Conservation (phyloP, 2,888 invertebrate genomes). For the Muscina levida region DNA sequence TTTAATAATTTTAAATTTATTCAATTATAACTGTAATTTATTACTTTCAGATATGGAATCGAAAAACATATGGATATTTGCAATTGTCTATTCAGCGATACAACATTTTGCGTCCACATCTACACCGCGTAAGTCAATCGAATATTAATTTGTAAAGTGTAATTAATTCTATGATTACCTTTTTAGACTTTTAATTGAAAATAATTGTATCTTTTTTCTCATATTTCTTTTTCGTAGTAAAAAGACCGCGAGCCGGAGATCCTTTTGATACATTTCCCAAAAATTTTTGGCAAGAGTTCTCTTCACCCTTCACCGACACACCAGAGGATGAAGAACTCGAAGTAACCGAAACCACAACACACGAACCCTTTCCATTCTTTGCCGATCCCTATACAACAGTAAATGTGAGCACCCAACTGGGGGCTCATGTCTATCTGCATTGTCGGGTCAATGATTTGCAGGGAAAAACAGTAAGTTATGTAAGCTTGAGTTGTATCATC, state of each 20-base stretch:
- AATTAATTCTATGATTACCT: constrained; percentile 2
- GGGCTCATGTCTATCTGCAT: constrained; percentile 84
- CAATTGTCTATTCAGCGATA: constrained; percentile 77
- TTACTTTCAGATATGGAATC: constrained; percentile 76
- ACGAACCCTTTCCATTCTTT: constrained; percentile 87
- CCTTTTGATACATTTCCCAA: constrained; percentile 80
- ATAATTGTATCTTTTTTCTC: constrained; percentile 2
- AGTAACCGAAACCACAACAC: constrained; percentile 81
- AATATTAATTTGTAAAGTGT: constrained; percentile 3
- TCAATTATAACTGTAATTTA: no score
- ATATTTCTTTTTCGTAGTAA: constrained; percentile 72
- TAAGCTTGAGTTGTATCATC: no score
- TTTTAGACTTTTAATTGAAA: no score
- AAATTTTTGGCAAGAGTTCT: constrained; percentile 80
- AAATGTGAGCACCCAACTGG: constrained; percentile 85
- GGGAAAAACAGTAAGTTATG: constrained; percentile 84
- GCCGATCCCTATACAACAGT: constrained; percentile 84
- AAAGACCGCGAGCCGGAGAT: constrained; percentile 79
- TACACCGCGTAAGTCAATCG: constrained; percentile 75
- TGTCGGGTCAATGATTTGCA: constrained; percentile 86
- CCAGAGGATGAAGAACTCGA: constrained; percentile 79
- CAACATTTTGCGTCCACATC: constrained; percentile 76
- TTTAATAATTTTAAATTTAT: no score
- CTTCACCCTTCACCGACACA: constrained; percentile 80
- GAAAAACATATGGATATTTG: constrained; percentile 78